A percentile compares a stretch with the other conserved stretches of the same genome.
Evolutionary conservation across 2,113 vertebrate genomes (phyloP).

Genomic region (Muscicapa adusta): DNA sequence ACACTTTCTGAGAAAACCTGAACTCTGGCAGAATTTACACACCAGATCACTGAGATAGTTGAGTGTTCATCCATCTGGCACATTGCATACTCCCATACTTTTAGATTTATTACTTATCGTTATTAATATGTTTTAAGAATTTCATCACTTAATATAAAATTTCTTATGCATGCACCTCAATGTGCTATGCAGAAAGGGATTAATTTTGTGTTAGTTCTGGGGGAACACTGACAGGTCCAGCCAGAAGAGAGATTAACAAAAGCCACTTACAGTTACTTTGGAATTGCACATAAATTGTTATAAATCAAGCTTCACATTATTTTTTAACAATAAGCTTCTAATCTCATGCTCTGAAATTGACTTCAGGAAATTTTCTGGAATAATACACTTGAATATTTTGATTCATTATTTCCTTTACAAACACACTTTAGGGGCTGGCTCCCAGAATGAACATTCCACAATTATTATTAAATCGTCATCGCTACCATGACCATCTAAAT

Average conservation of each 20-base stretch:
- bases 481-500: neutral
- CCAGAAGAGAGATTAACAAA: neutral
- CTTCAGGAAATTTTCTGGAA: neutral
- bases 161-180: neutral
- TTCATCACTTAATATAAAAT: neutral
- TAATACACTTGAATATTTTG: neutral
- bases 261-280: neutral
- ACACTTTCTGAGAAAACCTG: neutral
- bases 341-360: neutral
- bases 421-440: neutral
- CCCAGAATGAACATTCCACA: neutral
- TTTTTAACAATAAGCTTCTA: neutral
- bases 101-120: neutral
- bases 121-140: neutral
- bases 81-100: neutral
- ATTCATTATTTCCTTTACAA: neutral
- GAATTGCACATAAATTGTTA: neutral
- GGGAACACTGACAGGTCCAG: neutral
- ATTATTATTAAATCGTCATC: neutral
- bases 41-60: neutral
- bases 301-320: neutral
- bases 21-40: neutral
- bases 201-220: neutral
- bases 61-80: neutral
- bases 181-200: neutral